A percentile compares a stretch with the other conserved stretches of the same genome.
These are phyloP conservation scores for Lipophrys pholis DNA, from an alignment of 2,113 vertebrate genomes.

Conservation along the genomic window DNA sequence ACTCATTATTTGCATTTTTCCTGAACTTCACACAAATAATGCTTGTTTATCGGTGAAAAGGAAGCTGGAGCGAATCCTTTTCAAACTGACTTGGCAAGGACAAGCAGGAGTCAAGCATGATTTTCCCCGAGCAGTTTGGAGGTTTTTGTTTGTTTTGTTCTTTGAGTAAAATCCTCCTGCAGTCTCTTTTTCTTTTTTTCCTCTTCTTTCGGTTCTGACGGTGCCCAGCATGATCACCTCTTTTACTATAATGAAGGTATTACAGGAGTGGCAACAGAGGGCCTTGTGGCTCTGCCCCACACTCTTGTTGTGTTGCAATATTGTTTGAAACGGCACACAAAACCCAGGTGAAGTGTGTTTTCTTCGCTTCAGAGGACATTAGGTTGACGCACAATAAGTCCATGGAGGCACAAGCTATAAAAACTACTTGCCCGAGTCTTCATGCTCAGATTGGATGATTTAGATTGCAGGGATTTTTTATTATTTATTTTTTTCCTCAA, in stretches of 20 bases:
- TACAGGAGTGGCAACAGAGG: conserved; percentile 39
- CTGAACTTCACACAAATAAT: conserved; percentile 40
- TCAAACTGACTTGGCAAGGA: conserved; percentile 50
- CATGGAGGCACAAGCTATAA: background rate
- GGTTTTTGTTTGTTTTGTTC: conserved; percentile 34
- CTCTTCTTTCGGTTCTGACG: conserved; percentile 41
- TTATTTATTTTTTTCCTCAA: background rate
- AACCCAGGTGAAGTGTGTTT: conserved; percentile 27
- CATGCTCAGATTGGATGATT: too few species aligned
- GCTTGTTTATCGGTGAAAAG: conserved; percentile 30
- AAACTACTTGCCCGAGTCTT: background rate
- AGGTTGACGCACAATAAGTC: too few species aligned
- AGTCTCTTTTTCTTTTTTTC: background rate
- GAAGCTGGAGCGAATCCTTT: conserved; percentile 39
- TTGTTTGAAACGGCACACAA: conserved; percentile 64
- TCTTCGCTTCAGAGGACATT: background rate
- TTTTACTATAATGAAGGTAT: conserved; percentile 58
- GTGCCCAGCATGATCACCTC: conserved; percentile 31
- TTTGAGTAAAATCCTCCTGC: conserved; percentile 27
- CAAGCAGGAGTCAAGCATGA: conserved; percentile 15
- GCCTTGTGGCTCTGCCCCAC: conserved; percentile 37
- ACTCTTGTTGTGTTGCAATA: conserved; percentile 51
- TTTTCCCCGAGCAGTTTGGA: conserved; percentile 23
- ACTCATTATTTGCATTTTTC: conserved; percentile 32
- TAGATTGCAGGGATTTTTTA: too few species aligned